phyloP scores from a whole-genome alignment of 2,113 vertebrate species.

The Microcebus murinus region DNA sequence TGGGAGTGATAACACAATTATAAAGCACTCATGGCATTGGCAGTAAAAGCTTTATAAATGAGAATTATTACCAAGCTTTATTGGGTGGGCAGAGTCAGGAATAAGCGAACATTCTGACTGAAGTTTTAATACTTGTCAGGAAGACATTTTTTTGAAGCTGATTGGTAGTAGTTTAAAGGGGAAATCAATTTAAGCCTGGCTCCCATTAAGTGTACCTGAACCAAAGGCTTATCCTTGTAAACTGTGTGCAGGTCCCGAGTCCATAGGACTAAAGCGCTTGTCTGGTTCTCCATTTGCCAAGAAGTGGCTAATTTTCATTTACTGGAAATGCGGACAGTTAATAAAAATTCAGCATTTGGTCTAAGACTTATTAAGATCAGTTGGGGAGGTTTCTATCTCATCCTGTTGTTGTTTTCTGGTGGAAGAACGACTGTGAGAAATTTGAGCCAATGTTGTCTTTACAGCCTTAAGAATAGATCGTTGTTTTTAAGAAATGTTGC shows the following conservation, averaged over 20 bases:
- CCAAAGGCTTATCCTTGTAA: neutral
- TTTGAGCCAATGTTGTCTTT: constrained; percentile 77
- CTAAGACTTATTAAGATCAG: constrained; percentile 75
- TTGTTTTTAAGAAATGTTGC: constrained; percentile 29
- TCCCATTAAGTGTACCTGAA: neutral
- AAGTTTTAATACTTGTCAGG: neutral
- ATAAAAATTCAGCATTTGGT: constrained; percentile 69
- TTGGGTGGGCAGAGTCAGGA: constrained; percentile 1
- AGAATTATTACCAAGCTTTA: constrained; percentile 18
- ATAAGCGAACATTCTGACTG: neutral
- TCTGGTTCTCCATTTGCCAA: constrained; percentile 36
- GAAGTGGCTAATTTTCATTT: constrained; percentile 38
- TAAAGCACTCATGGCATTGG: neutral
- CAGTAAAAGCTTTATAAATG: constrained; percentile 33
- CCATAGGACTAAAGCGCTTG: neutral
- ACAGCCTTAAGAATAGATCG: constrained; percentile 64
- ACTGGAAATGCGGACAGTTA: constrained; percentile 42
- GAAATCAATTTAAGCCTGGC: neutral
- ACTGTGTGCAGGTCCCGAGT: neutral
- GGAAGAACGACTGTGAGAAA: constrained; percentile 42
- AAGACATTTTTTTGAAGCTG: neutral
- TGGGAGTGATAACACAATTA: constrained; percentile 2
- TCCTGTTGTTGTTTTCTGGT: constrained; percentile 73
- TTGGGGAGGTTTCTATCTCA: constrained; percentile 80
- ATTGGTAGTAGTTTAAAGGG: neutral